phyloP scores from a whole-genome alignment of 1,140 invertebrate genomes.

The Zaprionus camerounensis region DNA sequence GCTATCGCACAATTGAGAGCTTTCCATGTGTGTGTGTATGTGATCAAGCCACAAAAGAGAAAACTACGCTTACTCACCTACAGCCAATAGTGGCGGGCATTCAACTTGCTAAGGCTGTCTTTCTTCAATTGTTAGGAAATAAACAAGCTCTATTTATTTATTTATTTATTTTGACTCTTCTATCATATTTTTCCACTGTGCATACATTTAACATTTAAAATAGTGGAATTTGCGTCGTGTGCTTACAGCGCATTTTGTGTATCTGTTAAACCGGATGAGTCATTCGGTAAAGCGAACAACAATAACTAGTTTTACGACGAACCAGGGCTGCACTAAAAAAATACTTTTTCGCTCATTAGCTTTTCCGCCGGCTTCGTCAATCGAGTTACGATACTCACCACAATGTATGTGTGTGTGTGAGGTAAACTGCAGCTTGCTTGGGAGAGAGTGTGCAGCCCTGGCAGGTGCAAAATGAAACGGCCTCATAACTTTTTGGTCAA shows the following conservation, averaged over 20 bases:
- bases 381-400: constrained; percentile 28
- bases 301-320: constrained; percentile 71
- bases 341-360: constrained; percentile 44
- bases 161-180: not conserved
- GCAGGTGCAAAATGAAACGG: constrained; percentile 63
- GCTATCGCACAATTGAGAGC: constrained; percentile 43
- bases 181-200: not conserved
- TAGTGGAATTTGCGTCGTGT: not conserved
- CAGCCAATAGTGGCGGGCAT: constrained; percentile 18
- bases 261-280: not conserved
- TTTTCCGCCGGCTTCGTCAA: constrained; percentile 35
- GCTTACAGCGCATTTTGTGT: constrained; percentile 13
- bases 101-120: not conserved
- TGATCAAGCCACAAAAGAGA: constrained; percentile 73
- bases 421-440: constrained; percentile 39
- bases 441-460: constrained; percentile 49
- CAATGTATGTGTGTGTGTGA: not conserved
- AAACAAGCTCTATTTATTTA: not conserved
- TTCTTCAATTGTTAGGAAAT: not conserved
- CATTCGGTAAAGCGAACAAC: constrained; percentile 38
- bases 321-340: constrained; percentile 55
- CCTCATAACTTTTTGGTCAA: constrained; percentile 69
- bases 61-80: constrained; percentile 71
- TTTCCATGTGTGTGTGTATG: constrained; percentile 44
- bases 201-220: not conserved